A percentile compares a stretch with the other conserved stretches of the same genome.
phyloP scores from a whole-genome alignment of 1,140 invertebrate species.

The Caenorhabditis brenneri region DNA sequence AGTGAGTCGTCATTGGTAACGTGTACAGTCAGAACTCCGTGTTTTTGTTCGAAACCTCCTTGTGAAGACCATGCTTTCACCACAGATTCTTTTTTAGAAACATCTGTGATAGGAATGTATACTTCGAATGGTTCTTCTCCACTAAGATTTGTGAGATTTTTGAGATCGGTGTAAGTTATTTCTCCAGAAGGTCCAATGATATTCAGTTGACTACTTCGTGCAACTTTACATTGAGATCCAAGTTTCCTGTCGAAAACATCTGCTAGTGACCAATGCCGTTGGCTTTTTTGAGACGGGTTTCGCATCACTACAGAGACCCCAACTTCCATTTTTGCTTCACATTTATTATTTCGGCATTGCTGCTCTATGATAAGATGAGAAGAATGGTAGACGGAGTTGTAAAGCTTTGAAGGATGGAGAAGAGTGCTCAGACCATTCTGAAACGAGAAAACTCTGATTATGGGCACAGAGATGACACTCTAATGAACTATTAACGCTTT shows the following conservation, averaged over 20 bases:
- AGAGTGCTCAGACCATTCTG: slow-evolving; percentile 53
- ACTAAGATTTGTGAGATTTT: background rate
- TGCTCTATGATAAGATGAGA: slow-evolving; percentile 4
- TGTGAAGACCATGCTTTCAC: slow-evolving; percentile 27
- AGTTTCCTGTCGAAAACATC: slow-evolving; percentile 25
- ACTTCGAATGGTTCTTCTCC: background rate
- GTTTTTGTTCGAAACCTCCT: slow-evolving; percentile 20
- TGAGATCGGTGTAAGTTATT: background rate
- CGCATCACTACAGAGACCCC: background rate
- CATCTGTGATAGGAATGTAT: background rate
- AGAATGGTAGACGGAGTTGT: slow-evolving; percentile 53
- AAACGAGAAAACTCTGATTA: background rate
- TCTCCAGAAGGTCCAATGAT: background rate
- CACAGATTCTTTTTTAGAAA: background rate
- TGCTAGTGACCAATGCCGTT: background rate
- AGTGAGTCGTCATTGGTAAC: background rate
- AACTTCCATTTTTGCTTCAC: slow-evolving; percentile 4
- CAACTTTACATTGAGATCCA: slow-evolving; percentile 19
- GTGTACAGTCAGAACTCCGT: slow-evolving; percentile 7
- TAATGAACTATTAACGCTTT: too few species aligned
- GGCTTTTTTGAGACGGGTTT: slow-evolving; percentile 2
- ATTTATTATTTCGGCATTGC: background rate
- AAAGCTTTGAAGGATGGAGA: slow-evolving; percentile 53
- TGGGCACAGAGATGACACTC: background rate
- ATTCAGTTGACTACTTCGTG: background rate